phyloP scores from a whole-genome alignment of 2,797 vertebrate genomes.

The Chelidonichthys spinosus region DNA sequence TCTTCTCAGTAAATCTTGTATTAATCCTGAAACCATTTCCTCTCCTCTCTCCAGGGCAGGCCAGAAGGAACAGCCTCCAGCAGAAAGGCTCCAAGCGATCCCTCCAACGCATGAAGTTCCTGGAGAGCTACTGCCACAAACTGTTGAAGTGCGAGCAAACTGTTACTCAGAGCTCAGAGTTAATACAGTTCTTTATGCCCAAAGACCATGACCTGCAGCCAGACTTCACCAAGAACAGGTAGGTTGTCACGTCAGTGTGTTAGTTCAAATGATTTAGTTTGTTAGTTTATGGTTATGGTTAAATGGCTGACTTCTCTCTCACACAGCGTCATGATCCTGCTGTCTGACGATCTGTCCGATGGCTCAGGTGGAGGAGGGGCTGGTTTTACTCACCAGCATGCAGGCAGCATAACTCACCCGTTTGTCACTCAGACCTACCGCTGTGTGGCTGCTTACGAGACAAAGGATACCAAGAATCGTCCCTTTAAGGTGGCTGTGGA shows the following conservation, averaged over 20 bases:
- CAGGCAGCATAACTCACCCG: constrained; percentile 77
- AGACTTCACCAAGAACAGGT: constrained; percentile 90
- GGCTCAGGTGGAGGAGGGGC: constrained; percentile 5
- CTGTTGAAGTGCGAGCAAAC: constrained; percentile 77
- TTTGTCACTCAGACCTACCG: constrained; percentile 85
- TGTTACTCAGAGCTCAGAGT: constrained; percentile 79
- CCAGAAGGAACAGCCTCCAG: constrained; percentile 55
- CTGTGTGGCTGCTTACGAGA: constrained; percentile 87
- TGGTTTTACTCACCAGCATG: background rate
- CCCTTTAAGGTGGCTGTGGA: constrained; percentile 79
- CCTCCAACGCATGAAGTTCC: constrained; percentile 80
- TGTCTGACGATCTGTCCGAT: constrained; percentile 76
- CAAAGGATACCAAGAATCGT: constrained; percentile 88
- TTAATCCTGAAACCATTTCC: background rate
- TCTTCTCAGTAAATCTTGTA: background rate
- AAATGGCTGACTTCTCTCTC: background rate
- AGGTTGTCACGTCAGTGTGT: background rate
- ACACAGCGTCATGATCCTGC: constrained; percentile 88
- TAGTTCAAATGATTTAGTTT: fast-evolving
- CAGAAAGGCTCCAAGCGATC: constrained; percentile 71
- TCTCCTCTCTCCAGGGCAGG: constrained; percentile 49
- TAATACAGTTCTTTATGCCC: constrained; percentile 87
- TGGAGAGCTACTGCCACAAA: constrained; percentile 85
- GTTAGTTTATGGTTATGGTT: too few relatives aligned
- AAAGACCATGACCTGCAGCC: constrained; percentile 87